Evolutionary conservation across 2,888 invertebrate genomes (phyloP).

Genomic region (Eristalis intricaria): DNA sequence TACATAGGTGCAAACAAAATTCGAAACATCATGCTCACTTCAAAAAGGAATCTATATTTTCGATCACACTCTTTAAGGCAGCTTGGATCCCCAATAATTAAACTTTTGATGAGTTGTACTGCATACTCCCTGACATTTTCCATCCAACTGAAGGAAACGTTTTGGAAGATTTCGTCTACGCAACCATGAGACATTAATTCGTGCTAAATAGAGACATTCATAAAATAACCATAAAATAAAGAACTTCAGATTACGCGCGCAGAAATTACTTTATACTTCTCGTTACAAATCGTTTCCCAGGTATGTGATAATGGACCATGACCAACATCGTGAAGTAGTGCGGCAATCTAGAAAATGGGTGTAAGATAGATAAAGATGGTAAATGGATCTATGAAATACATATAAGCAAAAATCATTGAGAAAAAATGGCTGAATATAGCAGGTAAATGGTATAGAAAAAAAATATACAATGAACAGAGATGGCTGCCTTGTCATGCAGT

Average conservation of each 20-base stretch:
- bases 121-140: background rate
- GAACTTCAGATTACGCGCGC: background rate
- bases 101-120: constrained; percentile 75
- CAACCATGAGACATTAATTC: constrained; percentile 75
- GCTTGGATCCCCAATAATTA: constrained; percentile 76
- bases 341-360: constrained; percentile 84
- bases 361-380: background rate
- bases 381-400: background rate
- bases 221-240: background rate
- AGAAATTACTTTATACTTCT: constrained; percentile 58
- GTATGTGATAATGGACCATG: constrained; percentile 87
- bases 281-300: constrained; percentile 82
- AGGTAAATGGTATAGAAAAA: too few species aligned
- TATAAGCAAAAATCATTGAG: background rate
- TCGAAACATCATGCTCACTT: constrained; percentile 72
- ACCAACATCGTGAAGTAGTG: constrained; percentile 86
- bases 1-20: background rate
- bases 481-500: too few species aligned
- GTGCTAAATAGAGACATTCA: constrained; percentile 73
- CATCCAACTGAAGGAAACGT: background rate
- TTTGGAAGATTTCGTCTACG: constrained; percentile 74
- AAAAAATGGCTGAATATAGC: background rate
- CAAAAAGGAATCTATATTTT: constrained; percentile 76
- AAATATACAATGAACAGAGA: too few species aligned
- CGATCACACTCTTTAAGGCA: constrained; percentile 72